phyloP scores from a whole-genome alignment of 2,113 vertebrate genomes.

The Nesospiza acunhae region DNA sequence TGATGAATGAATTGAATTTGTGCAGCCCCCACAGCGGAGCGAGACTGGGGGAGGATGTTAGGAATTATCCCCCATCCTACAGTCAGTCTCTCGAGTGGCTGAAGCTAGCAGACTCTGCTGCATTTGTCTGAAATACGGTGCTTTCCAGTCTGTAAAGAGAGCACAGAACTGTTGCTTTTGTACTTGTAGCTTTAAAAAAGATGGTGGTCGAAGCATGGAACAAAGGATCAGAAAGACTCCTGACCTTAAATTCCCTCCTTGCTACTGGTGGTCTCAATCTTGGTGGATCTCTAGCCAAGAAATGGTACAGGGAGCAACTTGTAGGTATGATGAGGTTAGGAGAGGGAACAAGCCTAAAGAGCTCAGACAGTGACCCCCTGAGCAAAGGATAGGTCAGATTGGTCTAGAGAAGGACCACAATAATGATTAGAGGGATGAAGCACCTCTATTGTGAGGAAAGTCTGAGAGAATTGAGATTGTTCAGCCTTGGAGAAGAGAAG shows the following conservation, averaged over 20 bases:
- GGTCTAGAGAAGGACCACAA: not conserved
- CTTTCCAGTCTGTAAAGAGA: not conserved
- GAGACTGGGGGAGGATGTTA: slow-evolving; percentile 60
- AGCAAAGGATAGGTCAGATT: not conserved
- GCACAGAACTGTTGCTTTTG: slow-evolving; percentile 34
- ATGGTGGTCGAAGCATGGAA: not conserved
- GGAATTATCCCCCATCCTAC: slow-evolving; percentile 58
- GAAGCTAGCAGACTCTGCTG: slow-evolving; percentile 37
- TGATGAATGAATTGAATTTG: slow-evolving; percentile 60
- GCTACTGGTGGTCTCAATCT: rapidly evolving
- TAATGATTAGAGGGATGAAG: not conserved
- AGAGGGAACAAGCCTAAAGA: not conserved
- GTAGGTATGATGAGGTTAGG: not conserved
- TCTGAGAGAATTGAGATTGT: not conserved
- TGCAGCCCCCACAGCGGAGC: slow-evolving; percentile 37
- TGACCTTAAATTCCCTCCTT: not conserved
- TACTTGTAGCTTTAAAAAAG: slow-evolving; percentile 26
- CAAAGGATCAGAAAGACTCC: slow-evolving; percentile 24
- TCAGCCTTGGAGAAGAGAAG: not conserved
- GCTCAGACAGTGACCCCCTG: not conserved
- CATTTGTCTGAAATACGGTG: not conserved
- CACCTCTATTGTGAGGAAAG: not conserved
- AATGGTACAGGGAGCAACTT: not conserved
- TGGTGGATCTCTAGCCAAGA: not conserved
- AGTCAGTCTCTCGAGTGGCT: slow-evolving; percentile 28